A percentile compares a stretch with the other conserved stretches of the same genome.
phyloP scores from a whole-genome alignment of 2,888 invertebrate species.

The Hemicrepidius hirtus region DNA sequence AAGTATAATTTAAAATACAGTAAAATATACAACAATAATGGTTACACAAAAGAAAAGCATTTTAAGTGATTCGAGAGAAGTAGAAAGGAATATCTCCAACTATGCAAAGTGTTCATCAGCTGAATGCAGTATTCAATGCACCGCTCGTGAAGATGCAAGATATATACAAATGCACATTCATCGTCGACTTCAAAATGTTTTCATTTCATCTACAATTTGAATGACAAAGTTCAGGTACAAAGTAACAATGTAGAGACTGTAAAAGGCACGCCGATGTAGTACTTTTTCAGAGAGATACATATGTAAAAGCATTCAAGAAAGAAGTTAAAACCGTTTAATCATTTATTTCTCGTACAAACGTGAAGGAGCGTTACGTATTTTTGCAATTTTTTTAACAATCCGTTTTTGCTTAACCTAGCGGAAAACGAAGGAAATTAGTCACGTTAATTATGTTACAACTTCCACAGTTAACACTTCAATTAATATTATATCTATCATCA shows the following conservation, averaged over 20 bases:
- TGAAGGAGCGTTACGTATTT: slow-evolving; percentile 6
- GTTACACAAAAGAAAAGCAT: neutral
- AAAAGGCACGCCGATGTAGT: slow-evolving; percentile 11
- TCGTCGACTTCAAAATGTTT: slow-evolving; percentile 36
- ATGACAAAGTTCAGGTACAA: slow-evolving; percentile 32
- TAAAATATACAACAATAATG: neutral
- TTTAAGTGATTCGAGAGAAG: neutral
- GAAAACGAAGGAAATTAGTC: neutral
- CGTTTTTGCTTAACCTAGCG: too few relatives aligned
- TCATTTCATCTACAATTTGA: slow-evolving; percentile 39
- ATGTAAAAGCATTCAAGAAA: too few relatives aligned
- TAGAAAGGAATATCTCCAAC: neutral
- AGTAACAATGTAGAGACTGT: slow-evolving; percentile 21
- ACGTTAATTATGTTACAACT: slow-evolving; percentile 7
- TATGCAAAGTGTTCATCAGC: slow-evolving; percentile 4
- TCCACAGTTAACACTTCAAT: neutral
- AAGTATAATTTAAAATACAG: neutral
- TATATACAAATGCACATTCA: slow-evolving; percentile 31
- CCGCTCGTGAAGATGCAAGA: slow-evolving; percentile 24
- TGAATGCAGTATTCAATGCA: slow-evolving; percentile 14
- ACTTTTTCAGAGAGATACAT: slow-evolving; percentile 4
- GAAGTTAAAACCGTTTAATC: too few relatives aligned
- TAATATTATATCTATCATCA: neutral
- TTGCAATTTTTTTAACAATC: slow-evolving; percentile 13
- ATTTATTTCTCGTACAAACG: too few relatives aligned